Base-by-base conservation (phyloP, 2,888 invertebrate species). In the Heteromyza rotundicornis region DNA sequence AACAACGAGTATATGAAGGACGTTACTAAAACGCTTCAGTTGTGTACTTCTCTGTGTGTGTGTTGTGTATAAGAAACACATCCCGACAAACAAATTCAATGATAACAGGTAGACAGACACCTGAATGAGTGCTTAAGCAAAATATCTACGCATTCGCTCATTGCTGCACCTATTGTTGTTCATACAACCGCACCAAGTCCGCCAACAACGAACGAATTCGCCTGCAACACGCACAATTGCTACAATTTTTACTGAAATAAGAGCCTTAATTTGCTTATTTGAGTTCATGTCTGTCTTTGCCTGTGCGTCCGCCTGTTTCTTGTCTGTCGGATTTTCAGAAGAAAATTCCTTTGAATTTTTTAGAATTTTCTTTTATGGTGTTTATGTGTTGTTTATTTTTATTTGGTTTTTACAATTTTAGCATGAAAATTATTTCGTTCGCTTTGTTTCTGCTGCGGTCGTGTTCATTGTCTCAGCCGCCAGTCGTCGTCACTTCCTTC, bases 51-150 rank as follows among this genome's bases (percentile, higher is more conserved):
- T n/a, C n/a, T n/a, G n/a, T n/a, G 40, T n/a, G 16, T 40, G 40
- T n/a, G 40, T 5, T 12, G 40, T n/a, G 40, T 3, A n/a, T 3
- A 40, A 7, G 40, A 23, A 23, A 35, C 44, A 56, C 44, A 56
- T 56, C 56, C 56, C 44, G 56, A 23, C 44, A 56, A 56, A 56
- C 44, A 56, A 44, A 36, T 23, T 23, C 17, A 8, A 44, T 44
- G 44, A 44, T 24, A 56, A 44, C 56, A n/a, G 32, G 12, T 12
- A 56, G 56, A 44, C 44, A 56, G 56, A 44, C 56, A 12, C 32
- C 7, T 32, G 32, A 32, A 32, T 32, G 32, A 32, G n/a, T n/a
- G n/a, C n/a, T n/a, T n/a, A n/a, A n/a, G n/a, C n/a, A n/a, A n/a
- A n/a, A n/a, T n/a, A n/a, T n/a, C n/a, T n/a, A n/a, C n/a, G 5